phyloP scores from a whole-genome alignment of 2,888 invertebrate genomes.

The Macrophya annulata region DNA sequence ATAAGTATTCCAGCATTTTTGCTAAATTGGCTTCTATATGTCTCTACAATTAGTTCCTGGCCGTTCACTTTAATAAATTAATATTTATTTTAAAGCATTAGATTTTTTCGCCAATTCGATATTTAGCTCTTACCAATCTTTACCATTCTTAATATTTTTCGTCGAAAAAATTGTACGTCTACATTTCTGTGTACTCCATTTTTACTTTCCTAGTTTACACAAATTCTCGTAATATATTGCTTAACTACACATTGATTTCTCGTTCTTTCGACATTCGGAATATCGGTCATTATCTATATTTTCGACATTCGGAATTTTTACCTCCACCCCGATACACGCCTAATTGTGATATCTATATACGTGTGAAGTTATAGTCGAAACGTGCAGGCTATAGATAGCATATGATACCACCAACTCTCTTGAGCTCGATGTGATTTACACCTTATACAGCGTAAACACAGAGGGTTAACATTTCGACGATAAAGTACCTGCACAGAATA shows the following conservation, averaged over 20 bases:
- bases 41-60: not conserved
- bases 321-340: too few relatives aligned
- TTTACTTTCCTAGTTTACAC: too few relatives aligned
- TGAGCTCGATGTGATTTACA: not conserved
- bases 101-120: not conserved
- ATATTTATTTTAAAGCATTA: not conserved
- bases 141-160: not conserved
- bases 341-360: too few relatives aligned
- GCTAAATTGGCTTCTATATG: not conserved
- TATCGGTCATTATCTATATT: too few relatives aligned
- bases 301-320: too few relatives aligned
- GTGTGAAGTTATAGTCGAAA: too few relatives aligned
- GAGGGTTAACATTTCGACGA: not conserved
- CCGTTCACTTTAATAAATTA: not conserved
- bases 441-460: not conserved
- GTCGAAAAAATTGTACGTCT: not conserved
- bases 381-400: not conserved
- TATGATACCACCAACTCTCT: not conserved
- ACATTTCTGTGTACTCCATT: not conserved
- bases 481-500: not conserved
- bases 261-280: too few relatives aligned
- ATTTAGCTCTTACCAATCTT: not conserved
- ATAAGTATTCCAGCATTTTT: not conserved
- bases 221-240: too few relatives aligned
- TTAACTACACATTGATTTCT: too few relatives aligned